Base-by-base conservation (phyloP, 64 coral and sea anemone genomes). In the Trachythela sp. region DNA sequence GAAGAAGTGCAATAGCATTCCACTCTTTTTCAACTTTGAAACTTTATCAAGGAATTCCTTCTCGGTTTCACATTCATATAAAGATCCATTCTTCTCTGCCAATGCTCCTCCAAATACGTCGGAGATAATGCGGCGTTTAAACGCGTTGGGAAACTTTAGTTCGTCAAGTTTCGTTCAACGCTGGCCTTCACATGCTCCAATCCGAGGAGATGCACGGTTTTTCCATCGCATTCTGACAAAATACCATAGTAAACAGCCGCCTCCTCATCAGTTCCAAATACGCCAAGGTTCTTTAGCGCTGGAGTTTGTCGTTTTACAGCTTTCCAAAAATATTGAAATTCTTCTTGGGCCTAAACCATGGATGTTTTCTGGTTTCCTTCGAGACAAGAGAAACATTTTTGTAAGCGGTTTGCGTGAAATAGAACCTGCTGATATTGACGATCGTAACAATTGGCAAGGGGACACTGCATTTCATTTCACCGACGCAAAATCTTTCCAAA, bases 321-420 rank as follows among this genome's bases (percentile, higher is more conserved):
- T 77, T 94, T 88, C 92, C 92, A 94, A 52, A 94, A 94, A 40
- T 90, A 94, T 31, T 48, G 32, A 29, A 94, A 94, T 18, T 90
- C 88, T 83, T 90, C 88, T 48, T 11, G 72, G 7, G 83, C 37
- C 71, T 94, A 80, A 90, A 90, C 92, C 88, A 90, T 39, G 92
- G 88, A 51, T 94, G 92, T 60, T 87, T 88, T 24, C 24, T 56
- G 40, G 70, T 36, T 33, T 90, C 48, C 34, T 40, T 90, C 27
- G 54, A 39, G 0, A 27, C 48, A 13, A 94, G 48, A 71, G 88
- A 90, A 40, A 94, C 51, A 32, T 94, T 89, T 48, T 94, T 31
- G 54, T 87, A 94, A 14, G 92, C 68, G 29, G 85, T 94, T 84
- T 94, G 72, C 7, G 92, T 94, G 26, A 94, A 70, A 32, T 86